Conservation (phyloP, 92 coral and sea anemone species). For the Epizoanthus illoricatus region DNA sequence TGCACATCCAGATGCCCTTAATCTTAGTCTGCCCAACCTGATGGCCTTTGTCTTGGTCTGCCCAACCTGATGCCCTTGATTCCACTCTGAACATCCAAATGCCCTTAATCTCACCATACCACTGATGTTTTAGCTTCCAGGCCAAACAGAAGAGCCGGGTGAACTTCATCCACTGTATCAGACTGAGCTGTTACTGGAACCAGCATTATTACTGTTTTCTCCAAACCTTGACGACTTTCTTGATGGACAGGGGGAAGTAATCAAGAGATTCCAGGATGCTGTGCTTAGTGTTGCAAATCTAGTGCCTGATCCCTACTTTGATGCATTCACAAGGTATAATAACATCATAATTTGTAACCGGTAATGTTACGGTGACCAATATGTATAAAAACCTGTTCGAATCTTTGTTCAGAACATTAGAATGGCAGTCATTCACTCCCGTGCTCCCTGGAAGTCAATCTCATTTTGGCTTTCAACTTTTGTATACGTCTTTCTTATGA, state of each 20-base stretch:
- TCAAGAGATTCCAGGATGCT: slow-evolving; percentile 95
- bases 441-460: no score
- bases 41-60: no score
- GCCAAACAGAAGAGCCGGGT: slow-evolving; percentile 65
- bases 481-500: no score
- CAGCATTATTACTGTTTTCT: slow-evolving; percentile 79
- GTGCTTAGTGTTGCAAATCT: slow-evolving; percentile 94
- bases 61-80: no score
- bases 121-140: slow-evolving; percentile 10
- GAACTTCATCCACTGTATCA: slow-evolving; percentile 90
- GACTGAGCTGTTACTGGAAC: slow-evolving; percentile 89
- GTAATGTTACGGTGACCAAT: not conserved
- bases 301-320: slow-evolving; percentile 94
- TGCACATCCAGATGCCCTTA: no score
- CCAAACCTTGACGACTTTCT: slow-evolving; percentile 97
- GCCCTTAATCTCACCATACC: not conserved
- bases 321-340: slow-evolving; percentile 91
- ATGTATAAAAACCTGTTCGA: not conserved
- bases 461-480: no score
- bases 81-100: no score
- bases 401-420: no score
- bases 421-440: no score
- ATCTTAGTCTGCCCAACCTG: no score
- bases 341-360: not conserved
- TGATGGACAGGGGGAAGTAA: slow-evolving; percentile 95